phyloP scores from a whole-genome alignment of 1,140 invertebrate species.

The Homalodisca vitripennis region DNA sequence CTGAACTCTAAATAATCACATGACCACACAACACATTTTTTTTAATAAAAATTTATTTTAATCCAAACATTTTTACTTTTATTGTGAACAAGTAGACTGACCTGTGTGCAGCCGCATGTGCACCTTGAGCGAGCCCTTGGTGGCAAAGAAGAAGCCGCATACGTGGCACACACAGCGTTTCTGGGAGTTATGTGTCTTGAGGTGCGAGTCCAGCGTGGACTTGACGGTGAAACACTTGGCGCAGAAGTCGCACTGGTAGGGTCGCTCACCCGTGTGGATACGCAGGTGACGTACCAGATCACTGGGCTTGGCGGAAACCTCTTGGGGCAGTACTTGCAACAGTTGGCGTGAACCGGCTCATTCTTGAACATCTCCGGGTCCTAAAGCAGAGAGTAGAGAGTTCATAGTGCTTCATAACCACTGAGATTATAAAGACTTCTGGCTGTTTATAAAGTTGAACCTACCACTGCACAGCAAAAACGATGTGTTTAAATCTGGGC shows the following conservation, averaged over 20 bases:
- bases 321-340: conserved; percentile 58
- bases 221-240: conserved; percentile 66
- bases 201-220: conserved; percentile 60
- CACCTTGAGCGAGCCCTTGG: conserved; percentile 64
- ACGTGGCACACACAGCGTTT: conserved; percentile 59
- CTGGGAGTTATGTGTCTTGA: conserved; percentile 56
- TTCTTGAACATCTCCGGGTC: conserved; percentile 39
- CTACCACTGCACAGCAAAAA: too few species aligned
- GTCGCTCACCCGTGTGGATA: conserved; percentile 67
- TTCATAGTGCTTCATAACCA: too few species aligned
- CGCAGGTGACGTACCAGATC: conserved; percentile 55
- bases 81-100: too few species aligned
- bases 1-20: too few species aligned
- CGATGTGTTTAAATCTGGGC: too few species aligned
- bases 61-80: too few species aligned
- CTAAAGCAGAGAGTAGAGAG: too few species aligned
- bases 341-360: conserved; percentile 49
- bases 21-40: too few species aligned
- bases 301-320: conserved; percentile 55
- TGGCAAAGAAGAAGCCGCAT: conserved; percentile 58
- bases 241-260: conserved; percentile 63
- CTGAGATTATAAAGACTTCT: too few species aligned
- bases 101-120: conserved; percentile 69
- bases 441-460: too few species aligned
- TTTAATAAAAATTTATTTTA: too few species aligned